Base-by-base conservation (phyloP, 1,140 invertebrate species). In the Stegodyphus dumicola region DNA sequence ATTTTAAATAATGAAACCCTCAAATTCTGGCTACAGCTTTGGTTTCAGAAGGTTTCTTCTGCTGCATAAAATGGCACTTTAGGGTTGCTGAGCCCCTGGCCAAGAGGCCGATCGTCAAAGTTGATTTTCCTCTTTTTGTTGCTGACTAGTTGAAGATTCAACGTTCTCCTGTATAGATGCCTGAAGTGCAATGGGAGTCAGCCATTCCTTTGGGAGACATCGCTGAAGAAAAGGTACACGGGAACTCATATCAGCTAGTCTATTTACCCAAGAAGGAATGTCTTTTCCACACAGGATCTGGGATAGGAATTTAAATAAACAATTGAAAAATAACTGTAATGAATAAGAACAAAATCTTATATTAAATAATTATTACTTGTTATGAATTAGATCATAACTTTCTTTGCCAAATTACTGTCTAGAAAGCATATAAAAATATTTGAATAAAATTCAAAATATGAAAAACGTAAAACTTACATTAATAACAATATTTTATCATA, bases 191-290 rank as follows among this genome's bases (percentile, higher is more conserved):
- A 88, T 86, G 49, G 85, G 87, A 51, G 86, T 89, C 56, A 89
- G 79, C 85, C 85, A 87, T 75, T 89, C 85, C 56, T 86, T 86
- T 90, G 89, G 87, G 90, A 98, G 91, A 91, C 96, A 98, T 88
- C 96, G 94, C 92, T 99, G 97, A 60, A 99, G 93, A 92, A 99
- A 99, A 88, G 98, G 98, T 88, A 99, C 96, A 92, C 97, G 99
- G 65, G 97, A 97, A 91, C 96, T 98, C 87, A 99, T 96, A 90
- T 98, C 98, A 13, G 98, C 98, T 85, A 99, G 92, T 85, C 98
- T 93, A 92, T 99, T 99, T 33, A 99, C 96, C 98, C 98, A 99
- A 86, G 95, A 94, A 17, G 98, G 98, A 88, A 99, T 97, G 89
- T 98, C 96, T 92, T 95, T 95, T 56, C 97, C 97, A 91, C 97